phyloP scores from a whole-genome alignment of 2,797 vertebrate species.

The Coilia nasus region DNA sequence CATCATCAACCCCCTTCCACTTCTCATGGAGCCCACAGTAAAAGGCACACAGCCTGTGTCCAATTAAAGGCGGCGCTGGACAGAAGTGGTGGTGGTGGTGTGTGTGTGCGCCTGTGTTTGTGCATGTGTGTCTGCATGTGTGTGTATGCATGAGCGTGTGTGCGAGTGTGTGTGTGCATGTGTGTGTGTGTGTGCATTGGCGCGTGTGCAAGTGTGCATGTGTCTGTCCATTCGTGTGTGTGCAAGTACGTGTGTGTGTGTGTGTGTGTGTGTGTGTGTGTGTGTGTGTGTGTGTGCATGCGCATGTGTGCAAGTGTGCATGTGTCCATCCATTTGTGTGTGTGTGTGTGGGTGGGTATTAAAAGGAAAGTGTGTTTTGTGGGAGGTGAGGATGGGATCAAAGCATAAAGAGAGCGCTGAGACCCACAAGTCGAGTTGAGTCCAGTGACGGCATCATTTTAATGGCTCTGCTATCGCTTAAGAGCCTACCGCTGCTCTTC shows the following conservation, averaged over 20 bases:
- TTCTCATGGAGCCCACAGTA: not conserved
- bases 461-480: not conserved
- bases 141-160: not conserved
- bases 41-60: not conserved
- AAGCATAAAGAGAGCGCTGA: not conserved
- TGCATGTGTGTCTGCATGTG: no score
- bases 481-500: no score
- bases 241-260: not conserved
- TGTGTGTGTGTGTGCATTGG: not conserved
- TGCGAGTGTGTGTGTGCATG: not conserved
- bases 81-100: not conserved
- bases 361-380: not conserved
- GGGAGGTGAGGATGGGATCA: not conserved
- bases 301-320: not conserved
- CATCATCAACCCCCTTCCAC: not conserved
- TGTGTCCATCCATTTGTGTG: not conserved
- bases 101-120: no score
- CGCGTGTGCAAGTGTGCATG: constrained; percentile 23
- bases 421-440: not conserved
- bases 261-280: not conserved
- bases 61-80: constrained; percentile 11
- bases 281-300: not conserved
- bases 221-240: not conserved
- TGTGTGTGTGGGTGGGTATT: not conserved
- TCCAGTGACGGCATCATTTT: not conserved